These are phyloP conservation scores for Scaptodrosophila latifasciaeformis DNA, from an alignment of 2,888 invertebrate genomes.

Conservation along the genomic window DNA sequence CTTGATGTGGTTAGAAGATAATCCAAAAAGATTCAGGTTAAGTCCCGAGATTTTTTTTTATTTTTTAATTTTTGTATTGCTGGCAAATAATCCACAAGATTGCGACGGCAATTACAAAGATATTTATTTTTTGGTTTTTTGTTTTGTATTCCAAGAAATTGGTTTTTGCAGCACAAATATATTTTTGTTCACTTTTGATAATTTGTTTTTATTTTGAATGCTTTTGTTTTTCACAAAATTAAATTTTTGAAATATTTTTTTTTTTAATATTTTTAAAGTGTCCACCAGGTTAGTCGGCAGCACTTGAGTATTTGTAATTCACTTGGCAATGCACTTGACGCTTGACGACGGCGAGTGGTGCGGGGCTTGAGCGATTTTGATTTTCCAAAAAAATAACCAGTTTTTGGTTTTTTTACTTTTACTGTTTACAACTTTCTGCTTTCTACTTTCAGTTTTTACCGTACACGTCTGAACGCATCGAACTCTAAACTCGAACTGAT, in stretches of 20 bases:
- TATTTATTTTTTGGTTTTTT: too few relatives aligned
- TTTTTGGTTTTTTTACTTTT: too few relatives aligned
- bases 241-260: not conserved
- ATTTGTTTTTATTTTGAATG: not conserved
- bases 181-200: not conserved
- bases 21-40: slow-evolving; percentile 29
- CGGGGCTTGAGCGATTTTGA: slow-evolving; percentile 16
- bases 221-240: not conserved
- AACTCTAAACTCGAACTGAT: slow-evolving; percentile 74
- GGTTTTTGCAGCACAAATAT: not conserved
- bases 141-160: not conserved
- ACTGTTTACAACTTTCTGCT: too few relatives aligned
- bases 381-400: too few relatives aligned
- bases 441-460: slow-evolving; percentile 53
- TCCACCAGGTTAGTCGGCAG: slow-evolving; percentile 5
- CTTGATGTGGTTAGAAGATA: slow-evolving; percentile 21
- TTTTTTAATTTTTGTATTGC: slow-evolving; percentile 2
- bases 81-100: not conserved
- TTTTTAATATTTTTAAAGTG: too few relatives aligned
- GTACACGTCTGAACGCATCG: slow-evolving; percentile 71
- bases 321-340: slow-evolving; percentile 8
- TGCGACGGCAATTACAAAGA: not conserved
- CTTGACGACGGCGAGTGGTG: too few relatives aligned
- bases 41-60: slow-evolving; percentile 22
- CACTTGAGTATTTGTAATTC: slow-evolving; percentile 27